Evolutionary conservation across 2,888 invertebrate species (phyloP).

Genomic region (Onchidella celtica): DNA sequence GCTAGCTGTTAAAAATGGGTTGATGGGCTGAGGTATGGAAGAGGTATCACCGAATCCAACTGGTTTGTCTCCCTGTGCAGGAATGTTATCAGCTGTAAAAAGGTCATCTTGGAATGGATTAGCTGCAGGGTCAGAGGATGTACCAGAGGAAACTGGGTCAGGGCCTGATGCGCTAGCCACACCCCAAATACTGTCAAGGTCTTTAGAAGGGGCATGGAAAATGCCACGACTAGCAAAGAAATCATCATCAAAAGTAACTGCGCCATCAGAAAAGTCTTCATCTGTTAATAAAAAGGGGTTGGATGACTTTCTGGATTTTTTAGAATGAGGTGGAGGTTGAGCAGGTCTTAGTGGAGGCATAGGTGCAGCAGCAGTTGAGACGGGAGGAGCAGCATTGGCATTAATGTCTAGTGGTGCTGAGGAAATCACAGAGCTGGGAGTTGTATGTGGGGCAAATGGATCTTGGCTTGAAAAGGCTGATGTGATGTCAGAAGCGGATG

Average conservation of each 20-base stretch:
- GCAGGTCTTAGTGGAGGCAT: conserved; percentile 24
- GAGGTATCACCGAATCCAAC: conserved; percentile 17
- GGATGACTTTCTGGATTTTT: conserved; percentile 37
- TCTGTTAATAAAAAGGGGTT: conserved; percentile 44
- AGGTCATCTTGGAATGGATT: conserved; percentile 74
- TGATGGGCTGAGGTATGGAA: conserved; percentile 46
- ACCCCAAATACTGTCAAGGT: conserved; percentile 48
- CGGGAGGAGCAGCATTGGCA: conserved; percentile 33
- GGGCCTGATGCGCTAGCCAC: conserved; percentile 46
- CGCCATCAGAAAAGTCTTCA: conserved; percentile 42
- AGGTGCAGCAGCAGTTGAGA: conserved; percentile 7
- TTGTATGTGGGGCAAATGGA: conserved; percentile 24
- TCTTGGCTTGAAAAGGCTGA: conserved; percentile 36
- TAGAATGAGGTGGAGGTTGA: conserved; percentile 17
- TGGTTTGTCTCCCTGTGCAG: conserved; percentile 43
- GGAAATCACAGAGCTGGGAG: not conserved
- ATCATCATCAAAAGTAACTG: conserved; percentile 58
- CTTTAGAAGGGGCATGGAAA: conserved; percentile 48
- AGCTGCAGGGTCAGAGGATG: conserved; percentile 48
- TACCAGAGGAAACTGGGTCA: conserved; percentile 12
- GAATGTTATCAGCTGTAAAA: conserved; percentile 63
- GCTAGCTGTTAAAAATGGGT: conserved; percentile 60
- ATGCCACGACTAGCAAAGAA: conserved; percentile 55
- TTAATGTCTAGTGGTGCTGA: conserved; percentile 39
- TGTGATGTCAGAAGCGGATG: not conserved